Base-by-base conservation (phyloP, 2,888 invertebrate genomes). In the Nomada fucata region DNA sequence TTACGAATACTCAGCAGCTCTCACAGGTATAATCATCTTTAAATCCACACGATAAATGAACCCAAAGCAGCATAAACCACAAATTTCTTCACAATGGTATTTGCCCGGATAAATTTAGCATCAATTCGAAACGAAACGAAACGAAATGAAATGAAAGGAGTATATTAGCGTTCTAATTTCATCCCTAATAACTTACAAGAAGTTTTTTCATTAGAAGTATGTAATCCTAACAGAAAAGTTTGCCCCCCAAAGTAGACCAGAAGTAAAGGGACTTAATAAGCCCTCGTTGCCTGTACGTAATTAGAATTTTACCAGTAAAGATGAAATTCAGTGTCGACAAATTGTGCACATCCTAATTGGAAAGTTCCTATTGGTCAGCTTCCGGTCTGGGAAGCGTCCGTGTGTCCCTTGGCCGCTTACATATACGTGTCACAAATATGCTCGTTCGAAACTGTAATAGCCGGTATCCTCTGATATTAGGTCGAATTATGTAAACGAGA, bases 401-500 rank as follows among this genome's bases (percentile, higher is more conserved):
- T 52, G 52, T 71, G 52, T 53, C 47, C 53, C 71, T 71, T 61
- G 20, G 23, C 52, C 63, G 52, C 71, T 53, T 13, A 55, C 55
- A n/a, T 36, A 36, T 42, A 29, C 47, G 44, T 57, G 53, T 10
- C 44, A 64, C 44, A 44, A 44, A 55, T 65, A 53, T 55, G 44
- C 26, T 65, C 20, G 44, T 23, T 20, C 73, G 29, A 67, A 57
- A 29, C 57, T 13, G 47, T 73, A 73, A 65, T 57, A 26, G 42
- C 65, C 55, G 7, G 72, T 55, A 73, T 73, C 72, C 61, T 55
- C 18, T 52, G 52, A 13, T 76, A 64, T 59, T 57, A 57, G 36
- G 47, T 64, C 47, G 13, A 72, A 72, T 76, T 57, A 72, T 63
- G 72, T 76, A 73, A 76, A 64, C 47, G 73, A 26, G 5, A 47